Base-by-base conservation (phyloP, 2,888 invertebrate species). In the Cosmia pyralina region DNA sequence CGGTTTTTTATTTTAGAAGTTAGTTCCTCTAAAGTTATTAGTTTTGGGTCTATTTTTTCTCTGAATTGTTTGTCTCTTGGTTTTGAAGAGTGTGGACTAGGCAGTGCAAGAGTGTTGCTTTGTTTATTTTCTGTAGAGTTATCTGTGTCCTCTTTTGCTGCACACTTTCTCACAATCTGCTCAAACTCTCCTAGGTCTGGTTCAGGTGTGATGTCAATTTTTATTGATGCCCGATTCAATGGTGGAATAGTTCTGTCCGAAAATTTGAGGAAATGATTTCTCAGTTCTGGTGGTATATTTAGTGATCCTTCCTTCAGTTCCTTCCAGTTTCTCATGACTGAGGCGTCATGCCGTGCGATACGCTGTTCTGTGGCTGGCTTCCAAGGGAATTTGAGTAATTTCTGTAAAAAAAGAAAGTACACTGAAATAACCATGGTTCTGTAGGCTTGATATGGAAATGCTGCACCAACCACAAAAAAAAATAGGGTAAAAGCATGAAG, bases 291-390 rank as follows among this genome's bases (percentile, higher is more conserved):
- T 48, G 96, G 88, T 77, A 96, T 94, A 65, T 95, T 90, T 19
- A 97, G 84, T 77, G 96, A 92, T 11, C 97, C 97, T 48, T 96
- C 92, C 80, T 96, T 97, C 13, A 98, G 96, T 79, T 96, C 93
- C 70, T 96, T 93, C 98, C 98, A 98, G 91, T 98, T 98, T 80
- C 96, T 93, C 88, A 97, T 93, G 0, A 97, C 98, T 1, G 93
- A 93, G 70, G 94, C 93, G 87, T 98, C 98, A 87, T 98, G 98
- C 13, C 96, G 95, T 55, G 95, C 91, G 44, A 98, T 97, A 62
- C 96, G 95, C 60, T 97, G 91, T 8, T 94, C 91, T 38, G 96
- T 95, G 15, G 94, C 94, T 75, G 97, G 97, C 63, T 94, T 94
- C 98, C 98, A 98, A 57, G 97, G 96, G 38, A 96, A 93, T 88